Evolutionary conservation across 2,888 invertebrate genomes (phyloP), one percentile per base, ranked within the genome.

Genomic region (Sialis fuliginosa): DNA sequence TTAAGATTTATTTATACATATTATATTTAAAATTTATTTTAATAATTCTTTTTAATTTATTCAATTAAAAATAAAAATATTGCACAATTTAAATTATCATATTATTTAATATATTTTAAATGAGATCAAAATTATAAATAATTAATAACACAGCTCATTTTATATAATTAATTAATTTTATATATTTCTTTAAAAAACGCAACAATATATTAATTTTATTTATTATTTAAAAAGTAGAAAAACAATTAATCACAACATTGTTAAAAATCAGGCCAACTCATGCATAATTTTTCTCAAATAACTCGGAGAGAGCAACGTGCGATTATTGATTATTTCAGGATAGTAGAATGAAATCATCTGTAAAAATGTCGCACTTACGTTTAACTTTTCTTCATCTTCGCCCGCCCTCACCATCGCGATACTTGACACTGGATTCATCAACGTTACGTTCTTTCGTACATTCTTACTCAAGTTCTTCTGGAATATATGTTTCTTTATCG

Each of bases 401-500:
- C 9, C n/a, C 33, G 33, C 9, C 12, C 10, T 12, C 6, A 12
- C 33, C 34, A 32, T 12, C 7, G 12, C 12, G 6, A 34, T n/a
- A 35, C 7, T 9, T 2, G 44, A 35, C 6, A 33, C 34, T 10
- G 57, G 56, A 2, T 53, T 48, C 42, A 58, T 54, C 5, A 47
- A 42, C 22, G 22, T 22, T 2, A 22, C 22, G 4, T 22, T 55
- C 50, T 59, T 63, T 48, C 60, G 62, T 9, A 58, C 54, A 47
- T 54, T 57, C 44, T 57, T 59, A 31, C 54, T 52, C 33, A 63
- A 50, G 6, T 74, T 77, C 59, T 81, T 86, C 58, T 82, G 79
- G 57, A 89, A 88, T 49, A 87, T 85, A 57, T 86, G 87, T 55
- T 84, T 79, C 62, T 87, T 88, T 53, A 88, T 86, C 0, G 87